phyloP scores from a whole-genome alignment of 2,797 vertebrate species.

The Halcyon smyrnensis region DNA sequence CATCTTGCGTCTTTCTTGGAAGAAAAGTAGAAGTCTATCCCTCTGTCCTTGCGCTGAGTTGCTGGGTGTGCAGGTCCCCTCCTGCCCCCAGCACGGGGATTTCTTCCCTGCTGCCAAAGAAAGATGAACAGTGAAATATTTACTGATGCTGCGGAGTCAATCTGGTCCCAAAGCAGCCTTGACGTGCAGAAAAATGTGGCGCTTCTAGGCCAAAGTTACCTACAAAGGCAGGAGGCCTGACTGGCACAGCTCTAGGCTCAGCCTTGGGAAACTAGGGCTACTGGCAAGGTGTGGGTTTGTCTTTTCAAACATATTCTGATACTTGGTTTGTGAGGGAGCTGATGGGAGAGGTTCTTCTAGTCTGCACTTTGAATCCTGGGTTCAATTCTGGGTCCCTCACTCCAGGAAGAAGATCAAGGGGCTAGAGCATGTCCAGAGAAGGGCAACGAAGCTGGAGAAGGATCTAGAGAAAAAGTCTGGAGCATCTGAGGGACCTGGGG shows the following conservation, averaged over 20 bases:
- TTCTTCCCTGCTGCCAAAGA: constrained; percentile 60
- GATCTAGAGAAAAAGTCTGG: too few species aligned
- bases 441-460: too few species aligned
- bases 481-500: background rate
- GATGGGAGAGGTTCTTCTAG: background rate
- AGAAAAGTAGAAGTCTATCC: constrained; percentile 87
- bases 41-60: constrained; percentile 79
- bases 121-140: background rate
- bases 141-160: background rate
- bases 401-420: background rate
- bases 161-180: background rate
- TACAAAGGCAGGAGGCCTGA: background rate
- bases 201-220: background rate
- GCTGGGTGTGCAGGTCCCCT: constrained; percentile 74
- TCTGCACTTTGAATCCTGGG: background rate
- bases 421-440: background rate
- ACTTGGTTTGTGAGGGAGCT: background rate
- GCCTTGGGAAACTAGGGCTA: background rate
- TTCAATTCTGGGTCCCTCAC: background rate
- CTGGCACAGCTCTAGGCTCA: background rate
- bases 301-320: background rate
- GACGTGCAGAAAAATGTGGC: background rate
- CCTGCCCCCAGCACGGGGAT: constrained; percentile 67
- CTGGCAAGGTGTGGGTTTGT: background rate
- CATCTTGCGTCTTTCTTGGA: constrained; percentile 77